Evolutionary conservation across 2,113 vertebrate genomes (phyloP).

Genomic region (Nasalis larvatus): DNA sequence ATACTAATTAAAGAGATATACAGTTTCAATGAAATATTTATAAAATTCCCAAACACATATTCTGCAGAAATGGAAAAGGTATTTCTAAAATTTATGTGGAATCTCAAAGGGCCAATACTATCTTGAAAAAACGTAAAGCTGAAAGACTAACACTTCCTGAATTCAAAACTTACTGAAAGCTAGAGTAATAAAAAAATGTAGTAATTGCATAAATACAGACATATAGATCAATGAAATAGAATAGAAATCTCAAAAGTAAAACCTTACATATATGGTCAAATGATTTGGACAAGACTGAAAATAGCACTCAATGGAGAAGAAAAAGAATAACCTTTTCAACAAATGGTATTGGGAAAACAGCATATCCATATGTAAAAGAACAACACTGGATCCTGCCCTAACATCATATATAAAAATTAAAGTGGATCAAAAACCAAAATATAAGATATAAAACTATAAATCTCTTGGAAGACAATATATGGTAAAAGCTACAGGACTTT

Average conservation of each 20-base stretch:
- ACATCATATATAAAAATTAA: neutral
- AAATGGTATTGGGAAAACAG: neutral
- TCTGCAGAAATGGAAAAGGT: neutral
- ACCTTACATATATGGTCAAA: neutral
- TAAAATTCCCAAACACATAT: neutral
- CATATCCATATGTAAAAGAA: neutral
- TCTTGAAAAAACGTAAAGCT: neutral
- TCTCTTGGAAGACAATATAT: neutral
- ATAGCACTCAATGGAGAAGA: neutral
- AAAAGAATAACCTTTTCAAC: neutral
- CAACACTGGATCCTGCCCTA: neutral
- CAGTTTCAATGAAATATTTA: neutral
- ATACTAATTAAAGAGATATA: neutral
- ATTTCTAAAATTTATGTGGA: too few species aligned
- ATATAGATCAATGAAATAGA: too few species aligned
- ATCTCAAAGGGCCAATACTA: too few species aligned
- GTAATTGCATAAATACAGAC: too few species aligned
- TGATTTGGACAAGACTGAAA: neutral
- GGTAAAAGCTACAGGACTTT: neutral
- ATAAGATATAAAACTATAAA: too few species aligned
- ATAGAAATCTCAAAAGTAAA: neutral
- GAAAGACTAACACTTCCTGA: neutral
- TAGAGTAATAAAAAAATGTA: too few species aligned
- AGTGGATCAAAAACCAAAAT: too few species aligned
- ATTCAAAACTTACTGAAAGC: neutral